A percentile compares a stretch with the other conserved stretches of the same genome.
Evolutionary conservation across 2,888 invertebrate genomes (phyloP).

Genomic region (Drosophila eohydei): DNA sequence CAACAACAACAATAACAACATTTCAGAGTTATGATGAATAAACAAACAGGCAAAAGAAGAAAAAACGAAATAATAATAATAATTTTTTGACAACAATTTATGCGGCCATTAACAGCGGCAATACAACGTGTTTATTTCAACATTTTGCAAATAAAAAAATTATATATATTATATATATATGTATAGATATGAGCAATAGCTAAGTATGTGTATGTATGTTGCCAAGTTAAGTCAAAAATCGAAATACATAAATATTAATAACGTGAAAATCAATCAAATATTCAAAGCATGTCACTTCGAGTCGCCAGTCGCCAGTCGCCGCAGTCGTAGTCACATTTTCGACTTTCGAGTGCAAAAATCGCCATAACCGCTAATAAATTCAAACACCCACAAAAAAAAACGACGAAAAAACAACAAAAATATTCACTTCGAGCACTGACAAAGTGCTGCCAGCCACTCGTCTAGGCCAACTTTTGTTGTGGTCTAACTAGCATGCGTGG

Average conservation of each 20-base stretch:
- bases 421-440: slow-evolving; percentile 31
- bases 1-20: slow-evolving; percentile 26
- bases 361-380: slow-evolving; percentile 70
- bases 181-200: slow-evolving; percentile 11
- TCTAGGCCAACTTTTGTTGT: slow-evolving; percentile 14
- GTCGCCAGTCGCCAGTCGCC: slow-evolving; percentile 12
- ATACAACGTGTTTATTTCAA: slow-evolving; percentile 77
- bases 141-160: slow-evolving; percentile 57
- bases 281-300: slow-evolving; percentile 64
- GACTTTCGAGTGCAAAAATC: slow-evolving; percentile 58
- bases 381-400: slow-evolving; percentile 67
- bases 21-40: slow-evolving; percentile 58
- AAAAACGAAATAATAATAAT: slow-evolving; percentile 54
- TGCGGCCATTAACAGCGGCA: slow-evolving; percentile 73
- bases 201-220: neutral
- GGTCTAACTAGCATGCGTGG: neutral
- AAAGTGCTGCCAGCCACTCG: slow-evolving; percentile 26
- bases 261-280: slow-evolving; percentile 73
- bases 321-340: slow-evolving; percentile 10
- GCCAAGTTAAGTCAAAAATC: slow-evolving; percentile 7
- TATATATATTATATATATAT: slow-evolving; percentile 9
- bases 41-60: slow-evolving; percentile 53
- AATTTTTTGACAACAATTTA: slow-evolving; percentile 74
- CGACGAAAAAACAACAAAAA: neutral
- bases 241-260: slow-evolving; percentile 72